Percentiles rank a stretch among this genome's conserved stretches.
These are phyloP conservation scores for Drosophila aldrichi DNA, from an alignment of 2,888 invertebrate genomes.

Conservation along the genomic window DNA sequence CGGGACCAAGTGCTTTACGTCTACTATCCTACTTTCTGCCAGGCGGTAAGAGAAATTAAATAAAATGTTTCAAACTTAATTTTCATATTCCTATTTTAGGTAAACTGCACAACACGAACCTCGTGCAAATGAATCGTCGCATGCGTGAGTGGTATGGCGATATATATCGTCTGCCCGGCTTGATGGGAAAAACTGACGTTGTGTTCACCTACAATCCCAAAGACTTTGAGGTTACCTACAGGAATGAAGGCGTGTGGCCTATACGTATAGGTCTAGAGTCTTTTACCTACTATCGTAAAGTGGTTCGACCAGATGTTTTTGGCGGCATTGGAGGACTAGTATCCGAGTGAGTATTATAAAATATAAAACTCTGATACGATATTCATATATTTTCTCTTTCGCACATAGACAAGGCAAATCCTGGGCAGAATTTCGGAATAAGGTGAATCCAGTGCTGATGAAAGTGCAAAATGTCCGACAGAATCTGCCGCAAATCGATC, in stretches of 20 bases:
- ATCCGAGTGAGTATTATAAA: constrained; percentile 67
- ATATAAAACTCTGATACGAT: neutral
- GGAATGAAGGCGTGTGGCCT: constrained; percentile 86
- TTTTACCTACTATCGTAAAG: constrained; percentile 85
- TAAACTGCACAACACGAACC: constrained; percentile 65
- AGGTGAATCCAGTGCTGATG: constrained; percentile 84
- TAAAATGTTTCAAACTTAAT: neutral
- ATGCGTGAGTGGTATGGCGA: constrained; percentile 83
- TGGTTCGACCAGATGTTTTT: constrained; percentile 84
- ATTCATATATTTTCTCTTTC: neutral
- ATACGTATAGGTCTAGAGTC: constrained; percentile 84
- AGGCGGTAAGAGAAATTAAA: constrained; percentile 64
- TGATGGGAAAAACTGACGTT: constrained; percentile 81
- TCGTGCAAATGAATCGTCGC: constrained; percentile 71
- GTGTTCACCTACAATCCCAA: constrained; percentile 86
- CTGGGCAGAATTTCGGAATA: constrained; percentile 89
- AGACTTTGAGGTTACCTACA: constrained; percentile 85
- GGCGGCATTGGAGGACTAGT: constrained; percentile 78
- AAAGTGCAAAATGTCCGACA: constrained; percentile 78
- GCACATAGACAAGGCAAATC: constrained; percentile 87
- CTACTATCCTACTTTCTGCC: constrained; percentile 74
- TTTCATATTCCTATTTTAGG: constrained; percentile 35
- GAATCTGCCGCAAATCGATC: constrained; percentile 74
- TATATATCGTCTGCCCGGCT: constrained; percentile 85
- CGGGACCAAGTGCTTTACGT: constrained; percentile 73